A percentile compares a stretch with the other conserved stretches of the same genome.
Evolutionary conservation across 2,888 invertebrate species (phyloP).

Genomic region (Hirtodrosophila histrioides): DNA sequence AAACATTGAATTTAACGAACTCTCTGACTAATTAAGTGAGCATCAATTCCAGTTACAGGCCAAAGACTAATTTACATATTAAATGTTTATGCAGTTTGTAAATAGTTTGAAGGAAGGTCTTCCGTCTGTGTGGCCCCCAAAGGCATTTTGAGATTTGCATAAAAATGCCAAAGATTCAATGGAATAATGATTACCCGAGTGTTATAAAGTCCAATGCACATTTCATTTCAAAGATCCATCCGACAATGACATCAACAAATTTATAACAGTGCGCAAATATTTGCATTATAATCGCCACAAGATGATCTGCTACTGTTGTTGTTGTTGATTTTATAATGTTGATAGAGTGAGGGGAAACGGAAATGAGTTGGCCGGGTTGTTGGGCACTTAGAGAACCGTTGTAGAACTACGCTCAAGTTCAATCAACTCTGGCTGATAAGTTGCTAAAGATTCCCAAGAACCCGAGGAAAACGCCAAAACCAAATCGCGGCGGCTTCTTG

Average conservation of each 20-base stretch:
- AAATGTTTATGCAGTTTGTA: conserved; percentile 43
- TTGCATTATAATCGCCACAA: conserved; percentile 48
- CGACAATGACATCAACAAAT: conserved; percentile 39
- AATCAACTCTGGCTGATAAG: conserved; percentile 48
- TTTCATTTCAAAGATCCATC: conserved; percentile 19
- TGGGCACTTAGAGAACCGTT: conserved; percentile 39
- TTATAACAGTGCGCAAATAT: conserved; percentile 33
- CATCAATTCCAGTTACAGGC: conserved; percentile 17
- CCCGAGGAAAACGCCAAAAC: background rate
- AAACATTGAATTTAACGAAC: conserved; percentile 41
- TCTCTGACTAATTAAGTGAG: conserved; percentile 56
- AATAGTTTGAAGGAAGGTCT: conserved; percentile 62
- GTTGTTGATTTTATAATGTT: background rate
- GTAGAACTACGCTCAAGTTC: conserved; percentile 39
- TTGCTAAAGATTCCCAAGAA: background rate
- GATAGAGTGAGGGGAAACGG: conserved; percentile 51
- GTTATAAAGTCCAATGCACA: conserved; percentile 14
- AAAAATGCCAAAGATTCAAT: conserved; percentile 39
- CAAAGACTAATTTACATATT: conserved; percentile 54
- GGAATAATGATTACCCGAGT: conserved; percentile 4
- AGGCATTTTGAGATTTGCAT: conserved; percentile 52
- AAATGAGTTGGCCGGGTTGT: conserved; percentile 62
- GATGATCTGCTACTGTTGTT: too few species aligned
- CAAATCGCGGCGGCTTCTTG: conserved; percentile 15
- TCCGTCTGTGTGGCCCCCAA: conserved; percentile 49